A percentile compares a stretch with the other conserved stretches of the same genome.
Conservation (phyloP, 2,113 vertebrate species). For the rabbit (Oryctolagus cuniculus) region DNA sequence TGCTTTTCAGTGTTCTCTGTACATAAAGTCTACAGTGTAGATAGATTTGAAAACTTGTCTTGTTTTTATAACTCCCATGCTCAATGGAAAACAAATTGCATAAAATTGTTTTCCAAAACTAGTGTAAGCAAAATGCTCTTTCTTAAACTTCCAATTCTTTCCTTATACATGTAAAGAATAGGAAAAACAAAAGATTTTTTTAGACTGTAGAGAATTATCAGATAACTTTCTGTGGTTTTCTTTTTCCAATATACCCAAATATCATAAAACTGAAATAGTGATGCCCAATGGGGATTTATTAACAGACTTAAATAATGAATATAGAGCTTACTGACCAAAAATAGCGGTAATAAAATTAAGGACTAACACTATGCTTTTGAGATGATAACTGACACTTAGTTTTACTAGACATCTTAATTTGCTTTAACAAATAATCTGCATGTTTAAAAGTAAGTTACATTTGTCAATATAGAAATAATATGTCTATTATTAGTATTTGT, state of each 20-base stretch:
- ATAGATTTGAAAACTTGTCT: not conserved
- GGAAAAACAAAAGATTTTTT: not conserved
- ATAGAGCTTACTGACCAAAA: not conserved
- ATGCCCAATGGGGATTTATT: not conserved
- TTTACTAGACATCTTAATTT: not conserved
- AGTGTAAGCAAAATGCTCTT: not conserved
- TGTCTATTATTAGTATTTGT: not conserved
- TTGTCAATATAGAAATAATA: not conserved
- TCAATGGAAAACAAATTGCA: not conserved
- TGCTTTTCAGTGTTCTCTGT: not conserved
- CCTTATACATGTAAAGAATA: not conserved
- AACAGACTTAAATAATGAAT: not conserved
- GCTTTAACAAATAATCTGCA: not conserved
- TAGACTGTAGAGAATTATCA: not conserved
- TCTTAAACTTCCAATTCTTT: not conserved
- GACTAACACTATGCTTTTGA: not conserved
- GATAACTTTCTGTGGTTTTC: not conserved
- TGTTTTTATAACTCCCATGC: not conserved
- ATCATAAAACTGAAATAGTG: not conserved
- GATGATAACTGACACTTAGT: not conserved
- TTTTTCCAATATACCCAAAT: not conserved
- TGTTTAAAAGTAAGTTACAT: constrained; percentile 21
- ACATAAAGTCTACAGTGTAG: not conserved
- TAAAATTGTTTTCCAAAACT: not conserved
- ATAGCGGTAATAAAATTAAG: not conserved